Conservation (phyloP, 2,113 vertebrate species). For the Monopterus albus region DNA sequence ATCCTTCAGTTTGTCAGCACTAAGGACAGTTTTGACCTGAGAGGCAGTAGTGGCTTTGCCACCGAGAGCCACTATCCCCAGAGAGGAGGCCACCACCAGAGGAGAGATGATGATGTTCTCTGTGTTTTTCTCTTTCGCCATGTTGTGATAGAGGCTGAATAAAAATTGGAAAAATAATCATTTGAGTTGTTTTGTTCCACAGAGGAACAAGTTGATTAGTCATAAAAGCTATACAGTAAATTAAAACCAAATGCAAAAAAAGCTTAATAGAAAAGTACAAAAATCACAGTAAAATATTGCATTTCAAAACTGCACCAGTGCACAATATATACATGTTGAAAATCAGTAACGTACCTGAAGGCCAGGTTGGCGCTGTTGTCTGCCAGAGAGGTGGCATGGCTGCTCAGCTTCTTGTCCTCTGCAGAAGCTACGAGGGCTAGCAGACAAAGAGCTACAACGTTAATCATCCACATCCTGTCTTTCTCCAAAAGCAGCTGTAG, state of each 20-base stretch:
- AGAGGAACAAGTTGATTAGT: too few species aligned
- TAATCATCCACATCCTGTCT: conserved; percentile 86
- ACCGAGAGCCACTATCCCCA: conserved; percentile 92
- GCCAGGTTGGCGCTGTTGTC: conserved; percentile 90
- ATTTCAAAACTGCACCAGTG: too few species aligned
- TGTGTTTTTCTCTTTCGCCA: conserved; percentile 90
- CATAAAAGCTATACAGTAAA: too few species aligned
- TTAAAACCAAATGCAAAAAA: too few species aligned
- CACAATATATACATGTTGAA: too few species aligned
- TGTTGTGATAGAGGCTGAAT: conserved; percentile 89
- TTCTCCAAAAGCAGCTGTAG: conserved; percentile 34
- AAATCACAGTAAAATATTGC: too few species aligned
- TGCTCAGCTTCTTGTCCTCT: conserved; percentile 86
- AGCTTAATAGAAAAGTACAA: too few species aligned
- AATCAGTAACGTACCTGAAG: conserved; percentile 79
- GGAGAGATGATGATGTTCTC: conserved; percentile 97
- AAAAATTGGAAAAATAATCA: neutral
- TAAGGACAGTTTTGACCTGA: conserved; percentile 92
- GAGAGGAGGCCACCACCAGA: conserved; percentile 92
- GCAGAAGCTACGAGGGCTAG: conserved; percentile 74
- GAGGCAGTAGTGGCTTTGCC: conserved; percentile 90
- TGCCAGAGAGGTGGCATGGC: conserved; percentile 85
- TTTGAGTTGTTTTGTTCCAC: too few species aligned
- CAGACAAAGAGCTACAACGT: conserved; percentile 79
- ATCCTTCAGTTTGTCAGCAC: conserved; percentile 88